A percentile compares a stretch with the other conserved stretches of the same genome.
phyloP scores from a whole-genome alignment of 35 echinoderm and acorn worm genomes.

The Holothuria glaberrima region DNA sequence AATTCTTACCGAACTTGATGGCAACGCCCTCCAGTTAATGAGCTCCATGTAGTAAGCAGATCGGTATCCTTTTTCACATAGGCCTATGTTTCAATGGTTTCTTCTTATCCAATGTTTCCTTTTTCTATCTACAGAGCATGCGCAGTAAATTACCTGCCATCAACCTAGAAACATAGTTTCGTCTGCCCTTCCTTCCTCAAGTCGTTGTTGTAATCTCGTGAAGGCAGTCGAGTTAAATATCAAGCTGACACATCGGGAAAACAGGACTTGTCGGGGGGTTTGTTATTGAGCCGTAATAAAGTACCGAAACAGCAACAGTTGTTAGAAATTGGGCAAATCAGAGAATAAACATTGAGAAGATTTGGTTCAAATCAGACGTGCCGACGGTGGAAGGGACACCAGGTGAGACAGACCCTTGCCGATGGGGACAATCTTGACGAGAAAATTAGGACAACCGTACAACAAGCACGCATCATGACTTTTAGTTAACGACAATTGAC shows the following conservation, averaged over 20 bases:
- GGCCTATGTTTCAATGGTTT: no score
- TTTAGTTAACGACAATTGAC: neutral
- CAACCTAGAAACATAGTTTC: no score
- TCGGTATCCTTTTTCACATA: no score
- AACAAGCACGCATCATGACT: neutral
- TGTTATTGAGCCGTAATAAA: neutral
- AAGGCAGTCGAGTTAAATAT: neutral
- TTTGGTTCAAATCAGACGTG: conserved; percentile 7
- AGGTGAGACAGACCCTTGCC: conserved; percentile 3
- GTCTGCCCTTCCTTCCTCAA: no score
- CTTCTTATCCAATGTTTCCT: no score
- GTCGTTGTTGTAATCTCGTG: neutral
- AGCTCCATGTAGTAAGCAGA: no score
- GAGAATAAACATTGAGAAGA: neutral
- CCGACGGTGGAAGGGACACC: conserved; percentile 9
- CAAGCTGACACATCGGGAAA: neutral
- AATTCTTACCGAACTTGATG: no score
- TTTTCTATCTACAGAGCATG: no score
- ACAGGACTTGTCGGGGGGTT: neutral
- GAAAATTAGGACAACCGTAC: conserved; percentile 12
- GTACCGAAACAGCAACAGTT: conserved; percentile 2
- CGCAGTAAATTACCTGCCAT: no score
- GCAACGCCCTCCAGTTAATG: no score
- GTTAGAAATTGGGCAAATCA: conserved; percentile 6
- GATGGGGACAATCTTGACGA: neutral